A percentile compares a stretch with the other conserved stretches of the same genome.
These are phyloP conservation scores for Toxotes chatareus DNA, from an alignment of 2,113 vertebrate species.

Conservation along the genomic window DNA sequence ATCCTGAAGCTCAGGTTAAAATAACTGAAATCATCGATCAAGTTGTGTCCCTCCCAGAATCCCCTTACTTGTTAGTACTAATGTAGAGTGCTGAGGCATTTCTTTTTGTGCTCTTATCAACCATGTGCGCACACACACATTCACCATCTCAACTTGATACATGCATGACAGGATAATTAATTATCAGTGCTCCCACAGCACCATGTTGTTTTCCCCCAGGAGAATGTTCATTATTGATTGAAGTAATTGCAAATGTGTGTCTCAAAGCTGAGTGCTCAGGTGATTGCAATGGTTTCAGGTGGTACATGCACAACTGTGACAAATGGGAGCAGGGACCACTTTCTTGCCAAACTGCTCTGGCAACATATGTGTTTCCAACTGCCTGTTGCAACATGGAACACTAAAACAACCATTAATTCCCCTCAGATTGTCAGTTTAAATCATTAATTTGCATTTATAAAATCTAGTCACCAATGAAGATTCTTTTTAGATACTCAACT, in stretches of 20 bases:
- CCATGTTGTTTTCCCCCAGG: constrained; percentile 29
- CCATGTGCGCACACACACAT: constrained; percentile 8
- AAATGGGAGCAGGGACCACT: neutral
- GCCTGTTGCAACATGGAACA: neutral
- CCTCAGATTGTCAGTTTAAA: neutral
- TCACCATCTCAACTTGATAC: neutral
- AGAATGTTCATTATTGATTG: constrained; percentile 60
- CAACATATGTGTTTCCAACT: neutral
- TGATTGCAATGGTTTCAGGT: constrained; percentile 22
- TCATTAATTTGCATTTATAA: constrained; percentile 6
- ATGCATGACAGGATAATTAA: constrained; percentile 62
- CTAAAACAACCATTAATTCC: neutral
- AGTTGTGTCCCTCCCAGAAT: neutral
- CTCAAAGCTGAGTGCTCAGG: constrained; percentile 18
- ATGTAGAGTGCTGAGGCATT: neutral
- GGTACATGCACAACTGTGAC: neutral
- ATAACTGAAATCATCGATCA: neutral
- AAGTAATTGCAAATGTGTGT: constrained; percentile 55
- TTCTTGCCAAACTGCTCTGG: neutral
- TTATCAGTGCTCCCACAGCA: constrained; percentile 41
- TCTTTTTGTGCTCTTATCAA: neutral
- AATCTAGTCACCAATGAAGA: neutral
- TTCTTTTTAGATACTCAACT: too few species aligned
- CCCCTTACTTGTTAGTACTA: neutral
- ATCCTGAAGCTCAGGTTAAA: neutral